These are phyloP conservation scores for Elgaria multicarinata DNA, from an alignment of 2,113 vertebrate genomes.

Conservation along the genomic window DNA sequence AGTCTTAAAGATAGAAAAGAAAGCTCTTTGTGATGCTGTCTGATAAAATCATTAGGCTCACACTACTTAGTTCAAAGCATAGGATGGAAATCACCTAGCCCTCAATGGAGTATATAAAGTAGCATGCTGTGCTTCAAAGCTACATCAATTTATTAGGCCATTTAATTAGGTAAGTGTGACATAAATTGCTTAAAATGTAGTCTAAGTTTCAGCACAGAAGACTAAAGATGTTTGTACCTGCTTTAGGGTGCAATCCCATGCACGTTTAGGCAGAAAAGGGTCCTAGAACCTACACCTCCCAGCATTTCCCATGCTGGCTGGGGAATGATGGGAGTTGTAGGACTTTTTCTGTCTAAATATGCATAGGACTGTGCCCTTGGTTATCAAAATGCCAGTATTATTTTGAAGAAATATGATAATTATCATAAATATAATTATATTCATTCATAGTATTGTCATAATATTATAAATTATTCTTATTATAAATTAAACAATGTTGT, in stretches of 20 bases:
- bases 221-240: background rate
- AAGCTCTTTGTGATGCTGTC: slow-evolving; percentile 61
- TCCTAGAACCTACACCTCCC: no score
- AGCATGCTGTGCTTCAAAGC: slow-evolving; percentile 58
- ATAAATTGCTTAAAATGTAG: slow-evolving; percentile 11
- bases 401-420: background rate
- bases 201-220: background rate
- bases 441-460: background rate
- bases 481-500: background rate
- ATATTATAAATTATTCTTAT: background rate
- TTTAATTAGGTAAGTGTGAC: slow-evolving; percentile 46
- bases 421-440: background rate
- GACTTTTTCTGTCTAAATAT: no score
- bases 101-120: slow-evolving; percentile 40
- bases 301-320: no score
- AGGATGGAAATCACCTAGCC: slow-evolving; percentile 67
- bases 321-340: no score
- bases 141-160: slow-evolving; percentile 34
- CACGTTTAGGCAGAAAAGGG: no score
- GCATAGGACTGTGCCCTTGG: background rate
- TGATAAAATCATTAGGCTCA: slow-evolving; percentile 76
- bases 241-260: background rate
- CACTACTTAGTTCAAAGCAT: slow-evolving; percentile 70
- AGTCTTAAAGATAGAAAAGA: slow-evolving; percentile 66
- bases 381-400: background rate